Percentiles rank a stretch among this genome's conserved stretches.
Evolutionary conservation across 2,888 invertebrate genomes (phyloP).

Genomic region (Elmis aenea): DNA sequence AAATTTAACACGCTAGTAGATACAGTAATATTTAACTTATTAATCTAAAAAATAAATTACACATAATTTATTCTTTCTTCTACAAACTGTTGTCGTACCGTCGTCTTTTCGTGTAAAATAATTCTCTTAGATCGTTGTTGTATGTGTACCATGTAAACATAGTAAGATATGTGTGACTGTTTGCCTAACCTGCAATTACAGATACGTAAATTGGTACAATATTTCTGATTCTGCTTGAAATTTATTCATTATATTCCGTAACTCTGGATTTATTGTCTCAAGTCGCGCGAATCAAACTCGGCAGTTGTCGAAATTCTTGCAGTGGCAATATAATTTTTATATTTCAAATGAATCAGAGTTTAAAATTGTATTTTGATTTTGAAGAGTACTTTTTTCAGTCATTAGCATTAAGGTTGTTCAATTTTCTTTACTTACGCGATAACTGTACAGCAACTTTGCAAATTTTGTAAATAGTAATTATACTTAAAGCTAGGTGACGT

Average conservation of each 20-base stretch:
- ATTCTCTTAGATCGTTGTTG: conserved; percentile 42
- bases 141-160: conserved; percentile 36
- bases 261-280: too few relatives aligned
- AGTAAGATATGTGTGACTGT: conserved; percentile 28
- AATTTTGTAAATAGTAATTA: conserved; percentile 28
- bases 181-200: conserved; percentile 32
- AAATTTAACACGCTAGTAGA: conserved; percentile 40
- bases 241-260: too few relatives aligned
- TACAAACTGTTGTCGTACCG: conserved; percentile 31
- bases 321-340: too few relatives aligned
- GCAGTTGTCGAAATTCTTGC: too few relatives aligned
- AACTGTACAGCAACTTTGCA: conserved; percentile 30
- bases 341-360: too few relatives aligned
- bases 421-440: conserved; percentile 7
- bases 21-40: conserved; percentile 16
- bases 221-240: too few relatives aligned
- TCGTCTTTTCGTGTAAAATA: conserved; percentile 40
- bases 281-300: too few relatives aligned
- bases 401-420: too few relatives aligned
- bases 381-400: too few relatives aligned
- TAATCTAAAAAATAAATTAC: conserved; percentile 7
- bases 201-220: conserved; percentile 50
- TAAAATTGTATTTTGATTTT: too few relatives aligned
- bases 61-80: conserved; percentile 13
- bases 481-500: conserved; percentile 23